A percentile compares a stretch with the other conserved stretches of the same genome.
Conservation (phyloP, 2,888 invertebrate species). For the Sphecodes monilicornis region DNA sequence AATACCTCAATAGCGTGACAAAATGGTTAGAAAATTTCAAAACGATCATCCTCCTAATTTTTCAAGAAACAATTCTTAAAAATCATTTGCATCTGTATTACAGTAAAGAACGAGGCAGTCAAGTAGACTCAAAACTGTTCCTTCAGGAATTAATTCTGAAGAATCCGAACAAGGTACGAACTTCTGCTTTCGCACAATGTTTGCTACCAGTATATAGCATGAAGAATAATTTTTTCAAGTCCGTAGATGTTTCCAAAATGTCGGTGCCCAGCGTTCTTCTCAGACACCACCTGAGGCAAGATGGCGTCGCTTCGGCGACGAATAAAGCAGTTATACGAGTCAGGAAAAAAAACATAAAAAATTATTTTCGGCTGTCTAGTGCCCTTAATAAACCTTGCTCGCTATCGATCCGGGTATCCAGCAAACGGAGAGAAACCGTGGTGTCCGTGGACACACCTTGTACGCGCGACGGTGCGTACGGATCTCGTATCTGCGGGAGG, state of each 20-base stretch:
- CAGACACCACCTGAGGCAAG: not conserved
- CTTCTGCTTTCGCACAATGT: no score
- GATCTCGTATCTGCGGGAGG: slow-evolving; percentile 44
- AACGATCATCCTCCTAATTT: not conserved
- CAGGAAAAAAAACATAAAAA: not conserved
- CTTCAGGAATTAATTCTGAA: no score
- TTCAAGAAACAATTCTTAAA: not conserved
- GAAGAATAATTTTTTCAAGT: no score
- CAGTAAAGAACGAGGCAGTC: no score
- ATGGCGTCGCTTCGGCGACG: not conserved
- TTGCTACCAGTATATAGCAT: no score
- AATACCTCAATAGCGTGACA: not conserved
- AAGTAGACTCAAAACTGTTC: no score
- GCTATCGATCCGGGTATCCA: slow-evolving; percentile 34
- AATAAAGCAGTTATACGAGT: not conserved
- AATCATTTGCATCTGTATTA: no score
- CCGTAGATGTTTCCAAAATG: no score
- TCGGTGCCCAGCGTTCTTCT: not conserved
- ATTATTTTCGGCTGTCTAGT: not conserved
- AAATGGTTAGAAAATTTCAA: not conserved
- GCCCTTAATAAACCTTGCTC: slow-evolving; percentile 29
- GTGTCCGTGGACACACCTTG: slow-evolving; percentile 38
- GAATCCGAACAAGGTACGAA: no score
- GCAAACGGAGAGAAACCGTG: slow-evolving; percentile 6
- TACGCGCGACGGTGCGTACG: slow-evolving; percentile 46